Conservation (phyloP, 2,888 invertebrate species). For the Trichopria drosophilae region DNA sequence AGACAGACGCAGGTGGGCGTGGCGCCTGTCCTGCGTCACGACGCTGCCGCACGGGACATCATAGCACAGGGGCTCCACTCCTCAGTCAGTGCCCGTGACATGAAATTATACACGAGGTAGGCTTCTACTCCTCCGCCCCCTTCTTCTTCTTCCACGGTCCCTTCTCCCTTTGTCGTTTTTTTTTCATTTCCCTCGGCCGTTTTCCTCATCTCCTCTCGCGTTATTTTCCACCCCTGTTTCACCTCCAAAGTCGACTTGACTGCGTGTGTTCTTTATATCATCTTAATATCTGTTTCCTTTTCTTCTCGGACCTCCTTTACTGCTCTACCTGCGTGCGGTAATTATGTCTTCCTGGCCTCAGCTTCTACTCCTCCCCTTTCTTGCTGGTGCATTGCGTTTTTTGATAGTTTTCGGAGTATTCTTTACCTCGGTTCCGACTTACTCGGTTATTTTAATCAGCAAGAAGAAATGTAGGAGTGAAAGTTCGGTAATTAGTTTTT, state of each 20-base stretch:
- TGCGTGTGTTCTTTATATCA: neutral
- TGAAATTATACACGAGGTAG: slow-evolving; percentile 41
- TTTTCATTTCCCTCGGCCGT: slow-evolving; percentile 1
- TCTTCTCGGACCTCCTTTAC: too few relatives aligned
- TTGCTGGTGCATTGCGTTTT: too few relatives aligned
- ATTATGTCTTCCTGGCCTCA: too few relatives aligned
- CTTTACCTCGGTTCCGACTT: too few relatives aligned
- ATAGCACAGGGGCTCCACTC: slow-evolving; percentile 25
- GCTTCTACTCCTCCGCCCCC: slow-evolving; percentile 5
- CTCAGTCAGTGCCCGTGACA: too few relatives aligned
- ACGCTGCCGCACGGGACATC: slow-evolving; percentile 26
- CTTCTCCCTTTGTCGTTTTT: slow-evolving; percentile 1
- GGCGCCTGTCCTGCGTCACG: slow-evolving; percentile 49
- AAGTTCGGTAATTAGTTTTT: too few relatives aligned
- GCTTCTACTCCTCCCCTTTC: too few relatives aligned
- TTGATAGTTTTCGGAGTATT: too few relatives aligned
- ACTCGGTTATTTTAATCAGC: too few relatives aligned
- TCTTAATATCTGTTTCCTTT: too few relatives aligned
- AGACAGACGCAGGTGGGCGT: slow-evolving; percentile 53
- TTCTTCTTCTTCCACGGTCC: slow-evolving; percentile 1
- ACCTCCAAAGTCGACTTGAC: neutral
- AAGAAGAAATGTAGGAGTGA: too few relatives aligned
- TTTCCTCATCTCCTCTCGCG: neutral
- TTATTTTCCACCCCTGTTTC: neutral
- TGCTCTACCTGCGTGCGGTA: too few relatives aligned